Evolutionary conservation across 1,140 invertebrate species (phyloP), one percentile per base, ranked within the genome.

Genomic region (Rhizoglyphus robini): DNA sequence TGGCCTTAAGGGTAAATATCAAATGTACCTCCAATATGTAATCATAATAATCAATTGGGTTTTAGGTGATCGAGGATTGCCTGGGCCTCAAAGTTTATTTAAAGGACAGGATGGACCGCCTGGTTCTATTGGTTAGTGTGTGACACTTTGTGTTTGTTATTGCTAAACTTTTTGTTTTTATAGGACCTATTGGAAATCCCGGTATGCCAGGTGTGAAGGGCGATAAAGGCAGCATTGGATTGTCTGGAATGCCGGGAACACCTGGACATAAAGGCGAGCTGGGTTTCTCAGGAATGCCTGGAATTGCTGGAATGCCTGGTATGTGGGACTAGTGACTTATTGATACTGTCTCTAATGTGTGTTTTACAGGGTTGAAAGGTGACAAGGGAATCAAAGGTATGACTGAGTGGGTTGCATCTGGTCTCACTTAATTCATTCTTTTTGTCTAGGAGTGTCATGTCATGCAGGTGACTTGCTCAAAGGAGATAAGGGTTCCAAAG

Each of bases 251-350:
- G 4, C 48, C 1, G 1, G 48, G 48, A 23, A 20, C 18, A 3
- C 2, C 13, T 25, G 48, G 48, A 3, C 48, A 20, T 2, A 54
- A 62, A 62, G 60, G 65, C 57, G 31, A 59, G 47, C 63, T 59
- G 36, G 73, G 74, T 61, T 20, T 36, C 25, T 34, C 69, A 63
- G 63, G 70, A 69, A 30, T 63, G 46, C 58, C 68, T 65, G 63
- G 70, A 68, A 38, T 66, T 46, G 13, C n/a, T n/a, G n/a, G n/a
- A n/a, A n/a, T n/a, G n/a, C n/a, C n/a, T 27, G 67, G 69, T n/a
- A 4, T 25, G n/a, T n/a, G n/a, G n/a, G n/a, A n/a, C n/a, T n/a
- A 54, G 1, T 54, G 15, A n/a, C 2, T 51, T 51, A 5, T 59
- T 8, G 13, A 59, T 11, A 31, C 29, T 27, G 4, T 18, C 34